phyloP scores from a whole-genome alignment of 2,797 vertebrate species.

The Anas capensis region DNA sequence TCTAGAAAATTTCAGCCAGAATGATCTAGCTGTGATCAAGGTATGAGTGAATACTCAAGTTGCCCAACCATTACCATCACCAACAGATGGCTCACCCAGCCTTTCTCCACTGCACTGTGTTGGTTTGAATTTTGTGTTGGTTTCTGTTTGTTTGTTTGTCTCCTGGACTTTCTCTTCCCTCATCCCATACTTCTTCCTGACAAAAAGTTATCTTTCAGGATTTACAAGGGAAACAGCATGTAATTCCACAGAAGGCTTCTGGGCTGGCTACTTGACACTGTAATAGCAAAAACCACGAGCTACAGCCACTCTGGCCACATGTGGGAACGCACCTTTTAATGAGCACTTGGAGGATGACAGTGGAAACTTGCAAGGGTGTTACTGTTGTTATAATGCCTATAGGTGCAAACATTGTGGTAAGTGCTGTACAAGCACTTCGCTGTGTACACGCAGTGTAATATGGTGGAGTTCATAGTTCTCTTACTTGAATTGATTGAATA shows the following conservation, averaged over 20 bases:
- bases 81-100: background rate
- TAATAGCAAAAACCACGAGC: background rate
- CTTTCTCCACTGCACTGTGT: background rate
- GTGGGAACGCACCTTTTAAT: background rate
- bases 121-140: background rate
- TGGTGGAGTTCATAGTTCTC: background rate
- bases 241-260: background rate
- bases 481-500: background rate
- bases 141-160: background rate
- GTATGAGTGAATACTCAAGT: background rate
- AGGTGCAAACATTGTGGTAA: background rate
- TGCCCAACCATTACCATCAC: background rate
- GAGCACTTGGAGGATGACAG: background rate
- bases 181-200: background rate
- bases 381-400: background rate
- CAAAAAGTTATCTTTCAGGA: background rate
- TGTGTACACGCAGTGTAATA: background rate
- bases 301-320: background rate
- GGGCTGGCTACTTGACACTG: rapidly evolving
- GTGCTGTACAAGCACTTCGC: background rate
- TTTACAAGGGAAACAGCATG: background rate
- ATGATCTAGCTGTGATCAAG: background rate
- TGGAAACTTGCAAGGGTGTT: background rate
- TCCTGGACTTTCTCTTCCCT: background rate
- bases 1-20: background rate